A percentile compares a stretch with the other conserved stretches of the same genome.
phyloP scores from a whole-genome alignment of 2,113 vertebrate species.

The Opisthocomus hoazin region DNA sequence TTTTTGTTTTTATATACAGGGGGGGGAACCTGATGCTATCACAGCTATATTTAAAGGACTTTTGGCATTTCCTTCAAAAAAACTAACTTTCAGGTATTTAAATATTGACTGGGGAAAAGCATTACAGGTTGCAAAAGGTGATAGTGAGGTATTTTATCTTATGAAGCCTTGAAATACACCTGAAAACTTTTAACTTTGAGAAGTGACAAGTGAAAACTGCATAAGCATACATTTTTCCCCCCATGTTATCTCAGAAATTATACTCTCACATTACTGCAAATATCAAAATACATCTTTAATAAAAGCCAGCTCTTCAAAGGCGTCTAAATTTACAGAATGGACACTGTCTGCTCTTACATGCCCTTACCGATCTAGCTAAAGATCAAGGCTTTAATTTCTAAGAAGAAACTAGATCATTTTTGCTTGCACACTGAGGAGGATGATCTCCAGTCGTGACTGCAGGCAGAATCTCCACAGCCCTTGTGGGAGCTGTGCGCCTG shows the following conservation, averaged over 20 bases:
- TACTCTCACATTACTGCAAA: not conserved
- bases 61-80: not conserved
- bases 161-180: not conserved
- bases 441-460: not conserved
- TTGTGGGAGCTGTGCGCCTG: accelerated
- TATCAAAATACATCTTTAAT: not conserved
- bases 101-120: not conserved
- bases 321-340: not conserved
- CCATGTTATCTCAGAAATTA: not conserved
- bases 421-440: not conserved
- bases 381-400: not conserved
- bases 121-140: not conserved
- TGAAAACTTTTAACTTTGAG: not conserved
- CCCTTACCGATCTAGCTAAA: not conserved
- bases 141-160: not conserved
- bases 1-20: not conserved
- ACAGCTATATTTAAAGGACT: not conserved
- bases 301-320: not conserved
- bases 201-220: not conserved
- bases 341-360: not conserved
- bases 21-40: not conserved
- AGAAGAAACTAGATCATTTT: not conserved
- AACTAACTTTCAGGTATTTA: not conserved
- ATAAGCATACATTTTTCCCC: not conserved
- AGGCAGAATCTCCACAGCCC: not conserved